Evolutionary conservation across 23 tunicate genomes (phyloP).

Genomic region (Diplosoma virens): DNA sequence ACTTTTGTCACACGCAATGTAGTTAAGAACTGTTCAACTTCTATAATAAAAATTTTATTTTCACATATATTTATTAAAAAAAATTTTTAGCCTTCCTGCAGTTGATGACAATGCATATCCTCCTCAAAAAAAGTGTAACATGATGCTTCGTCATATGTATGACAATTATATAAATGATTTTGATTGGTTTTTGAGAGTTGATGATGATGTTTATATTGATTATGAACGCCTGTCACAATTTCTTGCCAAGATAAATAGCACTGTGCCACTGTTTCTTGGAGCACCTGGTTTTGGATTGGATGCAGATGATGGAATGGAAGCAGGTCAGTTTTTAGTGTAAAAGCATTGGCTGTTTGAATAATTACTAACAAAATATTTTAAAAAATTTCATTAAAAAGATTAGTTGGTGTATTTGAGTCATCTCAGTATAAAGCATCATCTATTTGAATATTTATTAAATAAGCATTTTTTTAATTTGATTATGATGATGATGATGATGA

Average conservation of each 20-base stretch:
- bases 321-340: constrained; percentile 58
- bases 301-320: constrained; percentile 91
- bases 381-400: too few relatives aligned
- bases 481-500: too few relatives aligned
- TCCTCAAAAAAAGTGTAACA: constrained; percentile 87
- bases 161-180: constrained; percentile 79
- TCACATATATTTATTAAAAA: neutral
- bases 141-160: constrained; percentile 75
- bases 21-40: too few relatives aligned
- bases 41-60: neutral
- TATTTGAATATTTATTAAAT: too few relatives aligned
- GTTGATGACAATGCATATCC: constrained; percentile 97
- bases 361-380: too few relatives aligned
- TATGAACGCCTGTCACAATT: constrained; percentile 46
- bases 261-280: constrained; percentile 80
- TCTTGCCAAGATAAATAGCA: constrained; percentile 61
- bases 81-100: constrained; percentile 46
- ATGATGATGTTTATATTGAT: constrained; percentile 86
- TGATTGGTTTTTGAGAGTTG: constrained; percentile 92
- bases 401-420: too few relatives aligned
- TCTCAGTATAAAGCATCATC: too few relatives aligned
- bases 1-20: too few relatives aligned
- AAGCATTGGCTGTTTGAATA: too few relatives aligned
- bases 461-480: too few relatives aligned
- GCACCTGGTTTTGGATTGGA: constrained; percentile 94